Base-by-base conservation (phyloP, 2,888 invertebrate species). In the Eulithis prunata region DNA sequence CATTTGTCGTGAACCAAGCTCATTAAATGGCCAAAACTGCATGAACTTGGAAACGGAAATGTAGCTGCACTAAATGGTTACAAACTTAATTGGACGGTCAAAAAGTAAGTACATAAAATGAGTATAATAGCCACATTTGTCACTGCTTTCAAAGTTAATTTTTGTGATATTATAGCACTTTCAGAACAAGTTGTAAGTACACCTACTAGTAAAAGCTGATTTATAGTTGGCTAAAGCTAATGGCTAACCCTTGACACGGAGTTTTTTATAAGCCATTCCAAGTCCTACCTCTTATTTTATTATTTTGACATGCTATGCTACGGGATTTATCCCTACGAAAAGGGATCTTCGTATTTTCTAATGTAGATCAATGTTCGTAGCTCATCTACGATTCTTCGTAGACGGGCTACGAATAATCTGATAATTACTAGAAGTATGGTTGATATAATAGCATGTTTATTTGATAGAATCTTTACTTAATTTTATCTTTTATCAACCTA, bases 81-180 rank as follows among this genome's bases (percentile, higher is more conserved):
- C 57, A 47, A 57, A 57, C 13, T 61, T 61, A 66, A 66, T 66
- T 65, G 47, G 47, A 57, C 45, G 45, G 52, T 57, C 57, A 47
- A 55, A 41, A 64, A 52, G 43, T 43, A 14, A 32, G 32, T 47
- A 49, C 51, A 56, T 36, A 57, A 38, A 11, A 45, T 13, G 7
- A 14, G 46, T 46, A n/a, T 46, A n/a, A 56, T n/a, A 13, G 32
- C 21, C 14, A 13, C 32, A 47, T 47, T 36, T 32, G 5, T 36
- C 46, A 57, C n/a, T 36, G 32, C 52, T 36, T 36, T 32, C 4
- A 0, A 52, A 51, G 28, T 28, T 28, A 12, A 51, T 51, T 51
- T 28, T 28, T 41, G 41, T 8, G 52, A 11, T 28, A n/a, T 8
- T 47, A 21, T 1, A 13, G 8, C 14, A 2, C 6, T 47, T 13